Evolutionary conservation across 1,140 invertebrate genomes (phyloP), one percentile per base, ranked within the genome.

Genomic region (Trigoniulus corallinus): DNA sequence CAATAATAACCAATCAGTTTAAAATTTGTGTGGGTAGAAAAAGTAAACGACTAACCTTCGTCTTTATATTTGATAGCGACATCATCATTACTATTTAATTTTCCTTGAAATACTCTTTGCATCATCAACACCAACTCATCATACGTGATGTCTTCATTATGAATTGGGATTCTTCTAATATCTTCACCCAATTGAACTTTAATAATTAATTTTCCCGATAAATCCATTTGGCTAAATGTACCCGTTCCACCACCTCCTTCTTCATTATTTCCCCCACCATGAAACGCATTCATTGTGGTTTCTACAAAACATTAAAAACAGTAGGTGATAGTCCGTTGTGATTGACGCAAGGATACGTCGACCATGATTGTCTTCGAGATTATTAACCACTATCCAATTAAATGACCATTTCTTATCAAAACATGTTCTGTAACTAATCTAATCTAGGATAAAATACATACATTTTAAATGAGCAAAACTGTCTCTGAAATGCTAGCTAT

Each of bases 41-140:
- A 53, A 56, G 34, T 51, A 39, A 15, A 21, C 25, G 37, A n/a
- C 20, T 7, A 63, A 78, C 77, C 77, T 74, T 82, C 80, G 69
- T 82, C 81, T 67, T 78, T 80, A 61, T 82, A 84, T 64, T 83
- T 83, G 18, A 84, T 73, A 1, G 71, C 73, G 48, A 84, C 74
- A 57, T 83, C 80, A 71, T 82, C 80, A 58, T 71, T 74, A 23
- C 70, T 72, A 37, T 63, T 70, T 3, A 83, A 61, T 60, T 79
- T 75, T 12, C 78, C 79, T 34, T 74, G 61, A 61, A 81, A 84
- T 2, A 84, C 77, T 55, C 81, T 62, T 62, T 82, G 79, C 79
- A 83, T 81, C 81, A 84, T 83, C 15, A 83, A 65, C 37, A 83
- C 71, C 18, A 84, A 61, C 64, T 84, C 81, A 70, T 83, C 80